Evolutionary conservation across 2,113 vertebrate genomes (phyloP).

Genomic region (Emydura subglobosa): DNA sequence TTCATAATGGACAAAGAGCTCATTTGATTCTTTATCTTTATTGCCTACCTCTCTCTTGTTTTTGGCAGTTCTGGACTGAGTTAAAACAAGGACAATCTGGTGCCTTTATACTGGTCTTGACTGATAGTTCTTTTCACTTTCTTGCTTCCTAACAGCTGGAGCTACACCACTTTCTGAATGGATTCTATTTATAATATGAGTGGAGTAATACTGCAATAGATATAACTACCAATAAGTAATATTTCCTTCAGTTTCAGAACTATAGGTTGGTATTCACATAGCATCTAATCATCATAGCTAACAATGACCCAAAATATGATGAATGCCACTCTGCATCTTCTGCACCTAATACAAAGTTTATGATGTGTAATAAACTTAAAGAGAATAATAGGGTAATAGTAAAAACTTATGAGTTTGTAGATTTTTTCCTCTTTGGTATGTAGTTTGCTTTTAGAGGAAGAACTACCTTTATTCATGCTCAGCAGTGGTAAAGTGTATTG

Average conservation of each 20-base stretch:
- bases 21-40: not conserved
- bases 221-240: not conserved
- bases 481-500: conserved; percentile 88
- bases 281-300: not conserved
- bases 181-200: not conserved
- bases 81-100: not conserved
- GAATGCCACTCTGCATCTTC: not conserved
- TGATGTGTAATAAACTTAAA: not conserved
- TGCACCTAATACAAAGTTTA: not conserved
- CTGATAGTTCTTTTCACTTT: not conserved
- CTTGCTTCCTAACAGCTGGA: not conserved
- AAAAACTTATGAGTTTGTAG: not conserved
- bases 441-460: not conserved
- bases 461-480: conserved; percentile 89
- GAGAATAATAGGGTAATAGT: not conserved
- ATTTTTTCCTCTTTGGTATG: not conserved
- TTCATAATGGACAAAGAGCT: not conserved
- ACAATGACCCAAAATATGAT: not conserved
- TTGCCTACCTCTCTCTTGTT: not conserved
- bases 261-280: not conserved
- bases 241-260: not conserved
- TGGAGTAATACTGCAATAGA: not conserved
- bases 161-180: not conserved
- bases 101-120: not conserved
- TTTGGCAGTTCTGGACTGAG: not conserved